These are phyloP conservation scores for Aramus guarauna DNA, from an alignment of 2,113 vertebrate species.

Conservation along the genomic window DNA sequence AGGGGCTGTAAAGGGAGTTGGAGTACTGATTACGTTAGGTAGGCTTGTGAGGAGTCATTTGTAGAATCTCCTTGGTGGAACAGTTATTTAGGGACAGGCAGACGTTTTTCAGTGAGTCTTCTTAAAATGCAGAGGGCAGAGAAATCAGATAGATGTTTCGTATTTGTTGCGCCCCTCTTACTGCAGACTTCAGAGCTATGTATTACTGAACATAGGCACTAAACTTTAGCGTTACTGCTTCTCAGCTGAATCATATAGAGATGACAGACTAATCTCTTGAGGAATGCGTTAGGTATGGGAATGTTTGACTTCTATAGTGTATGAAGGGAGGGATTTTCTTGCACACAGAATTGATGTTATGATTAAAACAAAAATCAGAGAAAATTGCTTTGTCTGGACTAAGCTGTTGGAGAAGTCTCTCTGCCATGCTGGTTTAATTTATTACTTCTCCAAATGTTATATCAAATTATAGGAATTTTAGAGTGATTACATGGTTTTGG, in stretches of 20 bases:
- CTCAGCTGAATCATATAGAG: neutral
- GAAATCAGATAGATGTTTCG: neutral
- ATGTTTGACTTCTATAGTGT: neutral
- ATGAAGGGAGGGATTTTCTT: neutral
- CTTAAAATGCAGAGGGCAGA: neutral
- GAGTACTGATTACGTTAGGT: neutral
- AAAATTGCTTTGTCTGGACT: neutral
- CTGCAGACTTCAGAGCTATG: neutral
- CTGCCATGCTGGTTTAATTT: neutral
- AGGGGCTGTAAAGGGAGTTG: neutral
- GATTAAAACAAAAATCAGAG: neutral
- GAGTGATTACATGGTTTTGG: neutral
- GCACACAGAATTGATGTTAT: neutral
- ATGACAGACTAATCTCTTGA: neutral
- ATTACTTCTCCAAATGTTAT: neutral
- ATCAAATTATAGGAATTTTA: neutral
- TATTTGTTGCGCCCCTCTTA: neutral
- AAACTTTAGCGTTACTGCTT: rapidly evolving
- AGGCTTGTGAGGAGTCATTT: neutral
- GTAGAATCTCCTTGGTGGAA: neutral
- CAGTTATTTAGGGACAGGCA: neutral
- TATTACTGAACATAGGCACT: neutral
- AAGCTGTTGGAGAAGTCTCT: neutral
- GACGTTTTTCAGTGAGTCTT: neutral
- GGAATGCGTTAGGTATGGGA: neutral